Base-by-base conservation (phyloP, 2,888 invertebrate genomes). In the Octonoba sinensis region DNA sequence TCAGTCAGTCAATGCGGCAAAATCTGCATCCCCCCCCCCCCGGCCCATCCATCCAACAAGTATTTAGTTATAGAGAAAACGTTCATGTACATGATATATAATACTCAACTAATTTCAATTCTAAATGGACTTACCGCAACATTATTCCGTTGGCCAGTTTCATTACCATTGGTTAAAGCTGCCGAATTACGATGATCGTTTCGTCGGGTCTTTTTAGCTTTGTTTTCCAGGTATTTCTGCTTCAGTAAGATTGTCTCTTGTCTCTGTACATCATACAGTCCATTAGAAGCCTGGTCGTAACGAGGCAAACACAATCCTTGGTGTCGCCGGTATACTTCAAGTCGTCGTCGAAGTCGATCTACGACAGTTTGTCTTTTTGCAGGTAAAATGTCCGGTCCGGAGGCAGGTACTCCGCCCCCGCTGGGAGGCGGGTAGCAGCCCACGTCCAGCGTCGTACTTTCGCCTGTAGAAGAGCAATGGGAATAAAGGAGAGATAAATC, bases 171-270 rank as follows among this genome's bases (percentile, higher is more conserved):
- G 1, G 72, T 36, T 36, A 64, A 71, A 18, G 73, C 73, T 16
- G 51, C 49, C 0, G 69, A 24, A 49, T 18, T n/a, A 20, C 62
- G 56, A 49, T 75, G 66, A 46, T 83, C 83, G 64, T 96, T 96
- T 88, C 92, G 92, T 81, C 94, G 93, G 86, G 94, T 93, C 86
- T 94, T 91, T 89, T 96, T 96, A 86, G 95, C 93, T 89, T 96
- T 96, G 88, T 93, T 93, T 89, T 97, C 97, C 87, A 96, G 91
- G 89, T 93, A 96, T 85, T 95, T 92, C 89, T 96, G 96, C 89
- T 95, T 95, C 84, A 97, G 91, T 85, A 94, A 92, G 86, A 93
- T 91, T 51, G 96, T 96, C 89, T 96, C 96, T 89, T 96, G 93
- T 86, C 94, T 93, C 89, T 96, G 95, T 88, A 95, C 95, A 87